Conservation (phyloP, 2,113 vertebrate genomes). For the Nettapus auritus region DNA sequence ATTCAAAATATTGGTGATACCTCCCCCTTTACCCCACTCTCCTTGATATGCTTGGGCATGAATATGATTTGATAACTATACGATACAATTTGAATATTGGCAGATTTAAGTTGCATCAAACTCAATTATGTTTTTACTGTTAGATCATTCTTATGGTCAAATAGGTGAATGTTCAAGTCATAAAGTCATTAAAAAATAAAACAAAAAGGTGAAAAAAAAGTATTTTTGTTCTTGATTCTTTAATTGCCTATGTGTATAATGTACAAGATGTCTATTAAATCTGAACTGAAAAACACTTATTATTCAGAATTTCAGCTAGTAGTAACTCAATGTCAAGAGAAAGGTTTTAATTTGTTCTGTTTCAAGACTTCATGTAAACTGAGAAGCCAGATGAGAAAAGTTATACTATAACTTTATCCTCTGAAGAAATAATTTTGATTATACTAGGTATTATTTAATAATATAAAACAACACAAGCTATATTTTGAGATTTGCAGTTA, state of each 20-base stretch:
- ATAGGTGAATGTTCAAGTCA: not conserved
- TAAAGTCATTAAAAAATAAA: not conserved
- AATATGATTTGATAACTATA: constrained; percentile 51
- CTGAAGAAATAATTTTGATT: not conserved
- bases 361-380: not conserved
- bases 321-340: not conserved
- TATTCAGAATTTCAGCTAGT: not conserved
- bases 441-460: not conserved
- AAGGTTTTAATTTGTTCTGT: not conserved
- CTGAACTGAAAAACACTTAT: not conserved
- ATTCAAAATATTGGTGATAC: not conserved
- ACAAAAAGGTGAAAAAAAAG: not conserved
- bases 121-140: not conserved
- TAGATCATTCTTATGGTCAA: not conserved
- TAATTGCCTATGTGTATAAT: not conserved
- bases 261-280: not conserved
- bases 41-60: constrained; percentile 30
- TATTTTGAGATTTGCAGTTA: not conserved
- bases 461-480: not conserved
- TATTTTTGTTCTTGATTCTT: not conserved
- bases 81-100: not conserved
- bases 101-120: not conserved
- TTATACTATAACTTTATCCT: not conserved
- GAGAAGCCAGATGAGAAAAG: not conserved
- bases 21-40: too few relatives aligned